Base-by-base conservation (phyloP, 2,113 vertebrate species). In the Ivindomyrus marchei region DNA sequence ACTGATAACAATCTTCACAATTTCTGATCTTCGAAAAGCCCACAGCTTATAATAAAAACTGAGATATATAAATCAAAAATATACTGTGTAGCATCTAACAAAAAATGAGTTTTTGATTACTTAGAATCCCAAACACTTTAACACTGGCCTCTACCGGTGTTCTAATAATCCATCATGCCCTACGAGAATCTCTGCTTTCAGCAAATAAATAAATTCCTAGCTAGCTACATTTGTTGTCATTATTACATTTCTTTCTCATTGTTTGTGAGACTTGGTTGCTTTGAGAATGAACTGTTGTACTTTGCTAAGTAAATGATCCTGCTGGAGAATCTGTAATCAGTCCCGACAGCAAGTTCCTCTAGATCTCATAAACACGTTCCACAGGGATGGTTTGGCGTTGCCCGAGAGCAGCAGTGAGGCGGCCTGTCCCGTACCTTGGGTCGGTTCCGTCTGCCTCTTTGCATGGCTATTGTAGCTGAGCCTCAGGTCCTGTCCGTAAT, bases 401-500 rank as follows among this genome's bases (percentile, higher is more conserved):
- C 3, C 85, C 3, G 24, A 52, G 85, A 36, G n/a, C 8, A n/a
- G 27, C 46, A 8, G n/a, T 2, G 27, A 50, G 49, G 27, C n/a
- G 49, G 24, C n/a, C 46, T 7, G 7, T 42, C 27, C 1, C 24
- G 88, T 89, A 99, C 98, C 98, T 98, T 98, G 96, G 0, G 96
- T 95, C 77, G 97, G 94, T 93, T 98, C 97, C 94, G 96, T 97
- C 93, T 97, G 96, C 92, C 97, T 96, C 52, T 97, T 97, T 90
- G 94, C 97, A 84, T 99, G 98, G 91, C 97, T 98, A 46, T 97
- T 97, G 13, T 97, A 98, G 89, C 97, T 98, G 93, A 97, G 96
- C 91, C 97, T 96, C 1, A 98, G 95, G 91, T 99, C 98, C 85
- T 98, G 97, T 9, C 95, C 96, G 80, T 98, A 99, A 92, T 99